Base-by-base conservation (phyloP, 2,113 vertebrate species). In the Paracanthobrama guichenoti region DNA sequence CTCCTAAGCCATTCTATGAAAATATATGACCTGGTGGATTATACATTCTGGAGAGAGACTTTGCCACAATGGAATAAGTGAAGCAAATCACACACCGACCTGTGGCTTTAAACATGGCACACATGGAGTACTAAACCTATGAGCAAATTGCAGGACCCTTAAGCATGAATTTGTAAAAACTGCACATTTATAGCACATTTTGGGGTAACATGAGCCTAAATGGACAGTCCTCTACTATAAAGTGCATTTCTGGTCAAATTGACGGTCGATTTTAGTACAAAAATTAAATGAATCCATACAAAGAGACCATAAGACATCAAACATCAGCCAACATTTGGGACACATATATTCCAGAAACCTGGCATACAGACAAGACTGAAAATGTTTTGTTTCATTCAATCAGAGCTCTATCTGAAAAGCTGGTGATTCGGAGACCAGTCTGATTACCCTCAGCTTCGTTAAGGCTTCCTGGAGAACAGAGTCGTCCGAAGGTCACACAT, bases 401-500 rank as follows among this genome's bases (percentile, higher is more conserved):
- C 60, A 67, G 26, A 31, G 26, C 26, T 50, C 60, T 57, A 64
- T 60, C n/a, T 59, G 18, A 81, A 55, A 59, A 31, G 11, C 28
- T 79, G n/a, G 46, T 62, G 24, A 76, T 35, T 53, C 0, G 12
- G 24, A 69, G 8, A 60, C 31, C 82, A 55, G 9, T 9, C 87
- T 83, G 87, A 91, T 89, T 88, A 91, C 82, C 89, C 85, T 84
- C 84, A 57, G 84, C 77, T 82, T 59, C 83, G 79, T 86, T 22
- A 81, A 48, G 87, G 79, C 81, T 86, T 90, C 87, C 85, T 86
- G 81, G 80, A 75, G 85, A 88, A 83, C 46, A 9, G 24, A 88
- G 87, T 92, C 89, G 88, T 76, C 74, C 9, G 81, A 91, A 91
- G 89, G 90, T 91, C 90, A 84, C 0, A 82, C 89, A 91, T 91